These are phyloP conservation scores for Metaphire vulgaris DNA, from an alignment of 1,140 invertebrate genomes.

Conservation along the genomic window DNA sequence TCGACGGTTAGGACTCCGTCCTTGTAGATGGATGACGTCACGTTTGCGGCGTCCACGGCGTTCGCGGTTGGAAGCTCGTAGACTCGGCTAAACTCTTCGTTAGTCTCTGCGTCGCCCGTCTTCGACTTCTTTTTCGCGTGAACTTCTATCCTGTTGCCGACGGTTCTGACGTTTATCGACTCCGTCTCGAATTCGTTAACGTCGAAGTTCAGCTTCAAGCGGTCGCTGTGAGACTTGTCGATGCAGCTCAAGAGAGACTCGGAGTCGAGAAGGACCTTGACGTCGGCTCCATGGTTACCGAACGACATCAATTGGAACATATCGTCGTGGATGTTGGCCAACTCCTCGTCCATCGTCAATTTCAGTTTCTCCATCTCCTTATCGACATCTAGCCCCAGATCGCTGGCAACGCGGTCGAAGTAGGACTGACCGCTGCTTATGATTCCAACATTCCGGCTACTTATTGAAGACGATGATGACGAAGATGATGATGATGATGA, in stretches of 20 bases:
- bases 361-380: conserved; percentile 26
- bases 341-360: conserved; percentile 4
- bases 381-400: conserved; percentile 13
- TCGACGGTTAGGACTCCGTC: conserved; percentile 30
- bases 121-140: conserved; percentile 25
- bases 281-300: neutral
- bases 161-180: conserved; percentile 23
- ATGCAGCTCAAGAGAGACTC: conserved; percentile 15
- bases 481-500: conserved; percentile 2
- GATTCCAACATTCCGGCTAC: neutral
- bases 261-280: conserved; percentile 17
- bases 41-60: conserved; percentile 14
- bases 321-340: conserved; percentile 7
- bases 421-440: conserved; percentile 2
- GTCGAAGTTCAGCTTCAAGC: conserved; percentile 21
- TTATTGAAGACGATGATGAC: too few species aligned
- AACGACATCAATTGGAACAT: conserved; percentile 9
- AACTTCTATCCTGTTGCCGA: conserved; percentile 28
- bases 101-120: conserved; percentile 24
- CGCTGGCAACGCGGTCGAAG: conserved; percentile 4
- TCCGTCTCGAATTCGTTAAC: conserved; percentile 28
- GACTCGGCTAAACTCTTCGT: conserved; percentile 28
- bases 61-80: conserved; percentile 27
- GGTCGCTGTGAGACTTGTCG: conserved; percentile 17
- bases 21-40: conserved; percentile 30